phyloP scores from a whole-genome alignment of 2,113 vertebrate species.

The Trichomycterus rosablanca region DNA sequence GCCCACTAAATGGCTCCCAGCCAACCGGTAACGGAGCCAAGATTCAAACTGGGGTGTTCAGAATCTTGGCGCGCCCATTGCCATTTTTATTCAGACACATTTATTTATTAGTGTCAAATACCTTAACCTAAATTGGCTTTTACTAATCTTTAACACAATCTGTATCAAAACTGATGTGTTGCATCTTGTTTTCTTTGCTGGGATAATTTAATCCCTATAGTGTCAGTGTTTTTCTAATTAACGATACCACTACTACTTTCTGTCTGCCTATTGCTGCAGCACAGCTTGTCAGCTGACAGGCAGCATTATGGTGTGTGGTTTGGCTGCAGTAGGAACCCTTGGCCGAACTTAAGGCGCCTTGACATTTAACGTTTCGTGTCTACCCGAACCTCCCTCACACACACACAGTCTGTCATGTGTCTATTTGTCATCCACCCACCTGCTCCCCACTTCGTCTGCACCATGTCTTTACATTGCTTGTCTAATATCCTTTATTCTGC shows the following conservation, averaged over 20 bases:
- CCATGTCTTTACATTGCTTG: not conserved
- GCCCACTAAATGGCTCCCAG: too few species aligned
- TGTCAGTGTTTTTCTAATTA: slow-evolving; percentile 8
- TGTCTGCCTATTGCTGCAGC: slow-evolving; percentile 1
- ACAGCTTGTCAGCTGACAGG: slow-evolving; percentile 13
- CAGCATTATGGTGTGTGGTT: slow-evolving; percentile 3
- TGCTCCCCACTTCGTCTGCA: not conserved
- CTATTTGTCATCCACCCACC: slow-evolving; percentile 13
- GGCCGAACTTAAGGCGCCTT: slow-evolving; percentile 4
- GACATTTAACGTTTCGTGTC: slow-evolving; percentile 36
- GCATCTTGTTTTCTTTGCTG: not conserved
- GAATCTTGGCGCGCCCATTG: too few species aligned
- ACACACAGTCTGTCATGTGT: not conserved
- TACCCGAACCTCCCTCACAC: not conserved
- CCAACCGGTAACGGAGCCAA: too few species aligned
- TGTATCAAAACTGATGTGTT: too few species aligned
- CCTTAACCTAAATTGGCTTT: too few species aligned
- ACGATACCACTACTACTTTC: slow-evolving; percentile 11
- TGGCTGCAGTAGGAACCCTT: slow-evolving; percentile 9
- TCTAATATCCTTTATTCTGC: not conserved
- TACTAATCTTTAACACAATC: too few species aligned
- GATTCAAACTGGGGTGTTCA: too few species aligned
- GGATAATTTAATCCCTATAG: too few species aligned
- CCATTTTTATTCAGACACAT: too few species aligned
- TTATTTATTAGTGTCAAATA: too few species aligned